Percentiles rank a stretch among this genome's conserved stretches.
phyloP scores from a whole-genome alignment of 2,797 vertebrate species.

The Nasua narica region DNA sequence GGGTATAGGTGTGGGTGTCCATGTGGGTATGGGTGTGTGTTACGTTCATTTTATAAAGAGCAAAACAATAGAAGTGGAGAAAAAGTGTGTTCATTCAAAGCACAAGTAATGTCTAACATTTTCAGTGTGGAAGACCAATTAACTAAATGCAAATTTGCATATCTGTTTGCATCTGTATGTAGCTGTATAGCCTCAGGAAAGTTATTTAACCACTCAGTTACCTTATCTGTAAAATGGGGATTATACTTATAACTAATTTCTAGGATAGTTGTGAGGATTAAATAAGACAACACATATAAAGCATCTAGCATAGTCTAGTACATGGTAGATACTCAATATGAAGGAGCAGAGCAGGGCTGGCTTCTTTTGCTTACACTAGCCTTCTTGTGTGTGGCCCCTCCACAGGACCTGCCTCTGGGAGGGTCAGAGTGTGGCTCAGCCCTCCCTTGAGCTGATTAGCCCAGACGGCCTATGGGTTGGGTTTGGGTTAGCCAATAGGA shows the following conservation, averaged over 20 bases:
- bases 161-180: no score
- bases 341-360: no score
- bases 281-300: neutral
- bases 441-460: no score
- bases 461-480: no score
- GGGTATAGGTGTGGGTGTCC: neutral
- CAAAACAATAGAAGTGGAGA: neutral
- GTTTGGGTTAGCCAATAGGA: no score
- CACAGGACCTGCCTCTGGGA: no score
- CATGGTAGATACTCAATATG: neutral
- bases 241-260: neutral
- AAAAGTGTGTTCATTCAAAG: neutral
- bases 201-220: neutral
- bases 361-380: no score
- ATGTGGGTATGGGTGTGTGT: no score
- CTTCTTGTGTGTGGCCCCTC: no score
- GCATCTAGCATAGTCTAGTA: neutral
- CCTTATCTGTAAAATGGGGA: neutral
- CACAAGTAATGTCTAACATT: neutral
- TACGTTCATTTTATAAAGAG: neutral
- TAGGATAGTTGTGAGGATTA: neutral
- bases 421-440: no score
- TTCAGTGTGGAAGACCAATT: neutral
- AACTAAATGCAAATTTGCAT: neutral
- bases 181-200: neutral